Conservation (phyloP, 2,113 vertebrate species). For the Limanda limanda region DNA sequence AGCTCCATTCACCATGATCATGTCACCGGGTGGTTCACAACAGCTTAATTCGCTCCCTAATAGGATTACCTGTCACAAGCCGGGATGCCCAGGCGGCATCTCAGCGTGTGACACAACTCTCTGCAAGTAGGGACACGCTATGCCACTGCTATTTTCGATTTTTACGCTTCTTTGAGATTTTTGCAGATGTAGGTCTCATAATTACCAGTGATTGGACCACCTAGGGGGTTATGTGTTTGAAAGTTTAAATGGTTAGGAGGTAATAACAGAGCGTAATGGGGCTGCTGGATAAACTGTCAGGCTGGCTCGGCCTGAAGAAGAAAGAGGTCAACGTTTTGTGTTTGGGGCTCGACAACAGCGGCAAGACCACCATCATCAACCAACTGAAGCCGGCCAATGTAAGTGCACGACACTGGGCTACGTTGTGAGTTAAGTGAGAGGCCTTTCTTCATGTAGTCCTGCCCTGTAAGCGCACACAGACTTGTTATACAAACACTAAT, state of each 20-base stretch:
- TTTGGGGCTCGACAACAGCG: slow-evolving; percentile 97
- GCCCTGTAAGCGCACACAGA: not conserved
- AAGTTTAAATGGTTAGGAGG: slow-evolving; percentile 18
- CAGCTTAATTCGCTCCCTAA: slow-evolving; percentile 68
- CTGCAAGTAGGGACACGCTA: slow-evolving; percentile 1
- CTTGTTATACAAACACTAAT: not conserved
- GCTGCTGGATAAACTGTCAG: slow-evolving; percentile 92
- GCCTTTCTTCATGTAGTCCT: not conserved
- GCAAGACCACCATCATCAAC: slow-evolving; percentile 98
- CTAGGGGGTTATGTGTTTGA: slow-evolving; percentile 55
- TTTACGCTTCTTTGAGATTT: slow-evolving; percentile 11
- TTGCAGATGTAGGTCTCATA: not conserved
- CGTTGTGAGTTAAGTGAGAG: not conserved
- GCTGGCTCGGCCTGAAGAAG: slow-evolving; percentile 95
- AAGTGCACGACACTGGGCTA: slow-evolving; percentile 68
- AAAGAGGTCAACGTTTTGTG: slow-evolving; percentile 96
- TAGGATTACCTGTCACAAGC: slow-evolving; percentile 75
- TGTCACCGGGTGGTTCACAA: slow-evolving; percentile 58
- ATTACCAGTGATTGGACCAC: slow-evolving; percentile 26
- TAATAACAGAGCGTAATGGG: slow-evolving; percentile 83
- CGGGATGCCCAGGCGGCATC: slow-evolving; percentile 52
- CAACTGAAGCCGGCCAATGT: slow-evolving; percentile 96
- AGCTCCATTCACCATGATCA: slow-evolving; percentile 28
- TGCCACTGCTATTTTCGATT: slow-evolving; percentile 13
- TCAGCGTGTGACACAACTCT: slow-evolving; percentile 34